Percentiles rank a stretch among this genome's conserved stretches.
phyloP scores from a whole-genome alignment of 2,113 vertebrate genomes.

The Dendrocopos noguchii region DNA sequence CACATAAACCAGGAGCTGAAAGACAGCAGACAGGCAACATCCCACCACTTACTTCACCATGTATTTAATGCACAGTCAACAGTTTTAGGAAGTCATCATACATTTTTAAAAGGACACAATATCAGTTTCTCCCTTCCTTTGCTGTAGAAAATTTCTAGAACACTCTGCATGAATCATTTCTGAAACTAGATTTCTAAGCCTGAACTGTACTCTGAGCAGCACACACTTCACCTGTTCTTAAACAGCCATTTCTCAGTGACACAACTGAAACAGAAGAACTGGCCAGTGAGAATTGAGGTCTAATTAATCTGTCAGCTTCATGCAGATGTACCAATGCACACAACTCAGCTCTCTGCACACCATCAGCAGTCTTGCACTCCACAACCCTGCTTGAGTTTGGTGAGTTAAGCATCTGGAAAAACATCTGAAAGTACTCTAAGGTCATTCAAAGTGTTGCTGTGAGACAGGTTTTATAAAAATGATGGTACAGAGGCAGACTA shows the following conservation, averaged over 20 bases:
- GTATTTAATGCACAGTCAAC: neutral
- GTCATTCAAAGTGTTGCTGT: neutral
- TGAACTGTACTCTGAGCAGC: neutral
- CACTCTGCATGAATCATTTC: neutral
- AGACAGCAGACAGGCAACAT: neutral
- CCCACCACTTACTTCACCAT: neutral
- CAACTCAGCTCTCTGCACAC: neutral
- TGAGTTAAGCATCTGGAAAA: neutral
- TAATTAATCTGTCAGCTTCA: neutral
- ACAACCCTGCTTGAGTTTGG: neutral
- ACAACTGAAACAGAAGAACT: neutral
- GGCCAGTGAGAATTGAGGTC: neutral
- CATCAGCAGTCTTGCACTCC: neutral
- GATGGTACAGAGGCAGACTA: neutral
- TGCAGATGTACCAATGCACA: neutral
- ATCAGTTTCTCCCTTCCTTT: neutral
- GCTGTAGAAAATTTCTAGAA: neutral
- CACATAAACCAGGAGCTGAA: neutral
- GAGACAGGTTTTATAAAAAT: neutral
- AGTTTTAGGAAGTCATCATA: slow-evolving; percentile 5
- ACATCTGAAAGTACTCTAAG: neutral
- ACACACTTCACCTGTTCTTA: neutral
- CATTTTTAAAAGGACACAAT: slow-evolving; percentile 20
- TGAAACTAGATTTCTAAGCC: neutral
- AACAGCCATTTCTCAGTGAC: neutral